Base-by-base conservation (phyloP, 2,797 vertebrate genomes). In the Anas capensis region DNA sequence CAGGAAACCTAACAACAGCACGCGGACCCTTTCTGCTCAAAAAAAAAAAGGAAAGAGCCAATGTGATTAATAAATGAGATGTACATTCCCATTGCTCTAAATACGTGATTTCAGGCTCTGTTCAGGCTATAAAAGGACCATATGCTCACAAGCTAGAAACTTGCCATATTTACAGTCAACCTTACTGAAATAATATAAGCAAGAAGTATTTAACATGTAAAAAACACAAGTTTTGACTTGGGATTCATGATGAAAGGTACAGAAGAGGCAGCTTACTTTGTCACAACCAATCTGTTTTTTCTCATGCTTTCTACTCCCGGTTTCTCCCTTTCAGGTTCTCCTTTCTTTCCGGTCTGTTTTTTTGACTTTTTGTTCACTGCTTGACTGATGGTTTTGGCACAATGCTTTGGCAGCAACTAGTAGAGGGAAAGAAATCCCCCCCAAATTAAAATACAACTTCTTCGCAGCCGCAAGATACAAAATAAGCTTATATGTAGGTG, bases 381-480 rank as follows among this genome's bases (percentile, higher is more conserved):
- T 98, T 99, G 99, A 98, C 99, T 99, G 98, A 99, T 99, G 96
- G 99, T 99, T 98, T 99, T 99, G 92, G 99, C 99, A 98, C 99
- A 99, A 98, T 99, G 99, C 96, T 99, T 99, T 88, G 99, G 99
- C 97, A 99, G 98, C 97, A 99, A 98, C 99, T 99, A 95, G 60
- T 26, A 92, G 91, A 91, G 8, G 33, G 73, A 66, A 88, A 94
- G 42, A 92, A 86, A 90, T 0, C 6, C 18, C n/a, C 10, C 56
- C 24, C 19, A 81, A 86, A 86, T 90, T 46, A 76, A 93, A 95
- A 95, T 23, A 7, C 9, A 12, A 3, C 4, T 86, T 85, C 57
- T 91, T 66, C 53, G 56, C 21, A 81, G 19, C 13, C 26, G 34
- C 31, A 29, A 93, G 18, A 83, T 53, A 69, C 20, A 73, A 94